Base-by-base conservation (phyloP, 35 echinoderm and acorn worm species). In the Lytechinus pictus region DNA sequence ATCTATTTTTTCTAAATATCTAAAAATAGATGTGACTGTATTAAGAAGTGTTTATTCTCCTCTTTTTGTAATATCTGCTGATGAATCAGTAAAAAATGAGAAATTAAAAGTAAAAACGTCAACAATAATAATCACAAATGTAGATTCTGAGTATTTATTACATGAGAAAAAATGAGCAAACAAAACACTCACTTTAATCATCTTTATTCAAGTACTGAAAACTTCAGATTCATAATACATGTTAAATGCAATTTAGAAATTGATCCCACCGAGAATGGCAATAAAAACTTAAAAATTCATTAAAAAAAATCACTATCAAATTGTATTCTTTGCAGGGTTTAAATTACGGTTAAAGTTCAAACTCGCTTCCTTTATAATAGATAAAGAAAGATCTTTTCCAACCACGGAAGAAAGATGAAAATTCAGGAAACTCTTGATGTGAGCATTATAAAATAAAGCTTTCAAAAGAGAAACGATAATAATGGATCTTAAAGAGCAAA, bases 401-500 rank as follows among this genome's bases (percentile, higher is more conserved):
- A 3, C 21, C 3, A n/a, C 19, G 66, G 66, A 79, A 79, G 66
- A 79, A 6, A 8, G 33, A 57, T 57, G 14, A 3, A 79, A 24
- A 79, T 19, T 79, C 66, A 79, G 66, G 66, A 79, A 79, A 79
- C 66, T 79, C 66, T 79, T 79, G 19, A 79, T 79, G 66, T 79
- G 66, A 79, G 19, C n/a, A 24, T 79, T 79, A 79, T 79, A 16
- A 79, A 79, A 79, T 79, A 24, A 79, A 79, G 66, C 66, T 79
- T 79, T 79, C 66, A 79, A 79, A 79, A 79, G 66, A 79, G 66
- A 79, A 79, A 79, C 66, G n/a, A 79, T 16, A 79, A 4, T n/a
- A 79, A 79, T 79, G 66, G 16, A 79, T 24, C 16, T 79, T 79
- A 79, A 9, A 58, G 2, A 13, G 66, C 14, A 79, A 55, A 93